These are phyloP conservation scores for Lamprotornis superbus DNA, from an alignment of 2,113 vertebrate genomes.

Conservation along the genomic window DNA sequence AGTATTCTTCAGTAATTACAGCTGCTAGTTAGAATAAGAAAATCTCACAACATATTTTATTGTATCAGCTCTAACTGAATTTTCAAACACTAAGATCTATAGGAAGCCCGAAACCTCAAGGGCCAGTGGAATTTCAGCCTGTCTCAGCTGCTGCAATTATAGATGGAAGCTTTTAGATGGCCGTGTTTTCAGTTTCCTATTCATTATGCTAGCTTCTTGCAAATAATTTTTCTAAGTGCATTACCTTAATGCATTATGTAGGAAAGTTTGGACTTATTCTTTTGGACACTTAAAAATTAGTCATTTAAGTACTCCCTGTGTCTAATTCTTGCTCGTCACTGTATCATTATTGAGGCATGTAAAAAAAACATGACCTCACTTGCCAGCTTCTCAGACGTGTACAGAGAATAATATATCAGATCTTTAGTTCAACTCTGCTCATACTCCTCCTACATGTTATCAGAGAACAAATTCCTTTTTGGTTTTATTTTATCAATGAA, in stretches of 20 bases:
- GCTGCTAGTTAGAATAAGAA: neutral
- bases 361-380: neutral
- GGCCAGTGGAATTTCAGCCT: neutral
- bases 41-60: neutral
- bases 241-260: neutral
- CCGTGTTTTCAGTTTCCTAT: neutral
- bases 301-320: neutral
- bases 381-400: neutral
- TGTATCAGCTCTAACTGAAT: neutral
- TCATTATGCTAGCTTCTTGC: neutral
- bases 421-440: neutral
- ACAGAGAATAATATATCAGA: neutral
- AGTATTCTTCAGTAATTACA: neutral
- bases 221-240: neutral
- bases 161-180: neutral
- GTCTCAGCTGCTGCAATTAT: neutral
- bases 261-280: neutral
- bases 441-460: neutral
- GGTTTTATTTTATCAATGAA: neutral
- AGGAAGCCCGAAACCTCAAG: neutral
- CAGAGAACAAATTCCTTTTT: neutral
- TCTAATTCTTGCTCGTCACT: neutral
- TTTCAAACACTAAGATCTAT: neutral
- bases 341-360: accelerated
- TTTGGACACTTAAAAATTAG: neutral